Evolutionary conservation across 2,113 vertebrate genomes (phyloP).

Genomic region (Engystomops pustulosus): DNA sequence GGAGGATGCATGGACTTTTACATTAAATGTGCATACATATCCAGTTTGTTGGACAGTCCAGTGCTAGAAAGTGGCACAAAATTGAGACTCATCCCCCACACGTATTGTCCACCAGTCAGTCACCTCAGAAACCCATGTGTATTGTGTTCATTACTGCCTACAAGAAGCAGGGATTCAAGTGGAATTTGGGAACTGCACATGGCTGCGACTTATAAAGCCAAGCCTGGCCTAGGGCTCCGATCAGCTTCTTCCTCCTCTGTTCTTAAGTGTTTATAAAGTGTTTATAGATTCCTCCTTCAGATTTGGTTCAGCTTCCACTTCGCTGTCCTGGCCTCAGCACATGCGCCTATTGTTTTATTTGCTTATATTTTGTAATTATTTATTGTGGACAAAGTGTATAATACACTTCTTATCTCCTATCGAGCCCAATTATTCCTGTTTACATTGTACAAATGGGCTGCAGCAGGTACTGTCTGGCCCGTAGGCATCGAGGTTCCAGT

Average conservation of each 20-base stretch:
- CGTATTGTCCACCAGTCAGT: not conserved
- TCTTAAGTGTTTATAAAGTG: constrained; percentile 27
- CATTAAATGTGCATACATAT: too few relatives aligned
- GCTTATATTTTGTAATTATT: not conserved
- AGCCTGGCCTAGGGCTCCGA: constrained; percentile 10
- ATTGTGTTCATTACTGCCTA: not conserved
- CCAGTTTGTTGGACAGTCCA: too few relatives aligned
- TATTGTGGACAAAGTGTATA: not conserved
- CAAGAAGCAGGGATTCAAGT: not conserved
- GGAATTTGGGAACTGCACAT: constrained; percentile 15
- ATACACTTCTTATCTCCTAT: not conserved
- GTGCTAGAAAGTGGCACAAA: too few relatives aligned
- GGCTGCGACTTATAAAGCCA: not conserved
- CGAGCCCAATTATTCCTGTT: not conserved
- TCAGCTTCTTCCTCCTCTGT: constrained; percentile 17
- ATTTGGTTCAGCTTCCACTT: not conserved
- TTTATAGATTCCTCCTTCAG: constrained; percentile 23
- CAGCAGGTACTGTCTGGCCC: not conserved
- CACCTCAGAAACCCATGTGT: not conserved
- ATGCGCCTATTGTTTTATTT: constrained; percentile 9
- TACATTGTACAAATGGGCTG: not conserved
- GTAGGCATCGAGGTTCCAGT: too few relatives aligned
- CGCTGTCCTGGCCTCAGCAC: not conserved
- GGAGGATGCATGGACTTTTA: too few relatives aligned
- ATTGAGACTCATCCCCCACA: not conserved